Evolutionary conservation across 2,888 invertebrate species (phyloP).

Genomic region (Dasysyrphus albostriatus): DNA sequence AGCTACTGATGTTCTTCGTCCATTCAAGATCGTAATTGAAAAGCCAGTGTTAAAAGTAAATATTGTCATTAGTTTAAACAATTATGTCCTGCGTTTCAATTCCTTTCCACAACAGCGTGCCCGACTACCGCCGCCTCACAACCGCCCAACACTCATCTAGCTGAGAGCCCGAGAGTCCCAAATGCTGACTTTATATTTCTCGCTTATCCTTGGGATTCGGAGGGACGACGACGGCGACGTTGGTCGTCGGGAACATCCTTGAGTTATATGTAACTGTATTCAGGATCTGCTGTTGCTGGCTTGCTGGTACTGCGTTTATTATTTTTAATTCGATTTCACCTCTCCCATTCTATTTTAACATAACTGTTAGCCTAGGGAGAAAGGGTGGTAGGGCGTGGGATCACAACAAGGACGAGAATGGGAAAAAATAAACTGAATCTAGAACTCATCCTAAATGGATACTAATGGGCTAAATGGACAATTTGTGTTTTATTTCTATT

Average conservation of each 20-base stretch:
- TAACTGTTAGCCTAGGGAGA: conserved; percentile 7
- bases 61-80: conserved; percentile 76
- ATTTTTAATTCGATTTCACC: conserved; percentile 72
- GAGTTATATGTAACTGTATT: conserved; percentile 48
- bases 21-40: conserved; percentile 69
- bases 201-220: conserved; percentile 36
- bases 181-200: conserved; percentile 6
- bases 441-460: conserved; percentile 69
- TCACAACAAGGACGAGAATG: neutral
- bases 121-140: neutral
- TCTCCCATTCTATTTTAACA: conserved; percentile 5
- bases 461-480: conserved; percentile 75
- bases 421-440: conserved; percentile 39
- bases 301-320: conserved; percentile 63
- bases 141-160: conserved; percentile 28
- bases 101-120: conserved; percentile 33
- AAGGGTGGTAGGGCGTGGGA: neutral
- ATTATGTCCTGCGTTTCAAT: conserved; percentile 68
- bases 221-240: neutral
- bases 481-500: conserved; percentile 69
- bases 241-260: conserved; percentile 22
- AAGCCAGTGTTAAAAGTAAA: conserved; percentile 74
- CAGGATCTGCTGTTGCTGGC: conserved; percentile 43
- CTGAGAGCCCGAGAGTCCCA: neutral
- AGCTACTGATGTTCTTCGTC: conserved; percentile 41